These are phyloP conservation scores for Elysia crispata DNA, from an alignment of 2,888 invertebrate species.

Conservation along the genomic window DNA sequence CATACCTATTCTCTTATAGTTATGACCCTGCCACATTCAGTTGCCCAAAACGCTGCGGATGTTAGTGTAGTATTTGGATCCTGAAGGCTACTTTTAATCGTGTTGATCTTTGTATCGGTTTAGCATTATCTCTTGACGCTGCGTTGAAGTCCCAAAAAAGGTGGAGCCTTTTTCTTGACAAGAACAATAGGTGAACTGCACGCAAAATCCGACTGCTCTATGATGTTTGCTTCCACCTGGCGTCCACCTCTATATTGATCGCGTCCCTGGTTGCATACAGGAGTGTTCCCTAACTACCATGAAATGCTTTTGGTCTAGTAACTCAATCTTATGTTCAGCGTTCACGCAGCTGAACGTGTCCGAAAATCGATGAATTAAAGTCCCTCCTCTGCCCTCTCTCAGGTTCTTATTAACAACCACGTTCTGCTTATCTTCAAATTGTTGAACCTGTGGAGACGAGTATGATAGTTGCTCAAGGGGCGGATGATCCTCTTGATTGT, in stretches of 20 bases:
- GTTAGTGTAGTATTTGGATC: no score
- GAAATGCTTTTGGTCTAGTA: neutral
- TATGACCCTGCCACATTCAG: no score
- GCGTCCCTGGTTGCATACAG: neutral
- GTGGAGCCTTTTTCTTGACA: slow-evolving; percentile 22
- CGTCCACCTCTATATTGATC: slow-evolving; percentile 14
- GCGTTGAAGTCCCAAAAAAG: no score
- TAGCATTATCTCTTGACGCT: slow-evolving; percentile 7
- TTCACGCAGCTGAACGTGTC: neutral
- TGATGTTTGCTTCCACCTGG: slow-evolving; percentile 6
- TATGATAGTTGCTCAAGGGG: neutral
- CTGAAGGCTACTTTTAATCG: no score
- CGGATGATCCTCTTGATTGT: neutral
- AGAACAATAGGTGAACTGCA: slow-evolving; percentile 31
- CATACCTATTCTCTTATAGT: no score
- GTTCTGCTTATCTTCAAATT: neutral
- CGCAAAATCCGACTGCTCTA: slow-evolving; percentile 1
- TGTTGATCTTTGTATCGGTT: no score
- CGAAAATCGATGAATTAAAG: no score
- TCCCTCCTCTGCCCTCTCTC: no score
- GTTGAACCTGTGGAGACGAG: neutral
- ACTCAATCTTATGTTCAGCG: neutral
- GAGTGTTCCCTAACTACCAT: neutral
- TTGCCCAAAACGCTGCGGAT: no score
- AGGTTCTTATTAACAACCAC: neutral